A percentile compares a stretch with the other conserved stretches of the same genome.
These are phyloP conservation scores for Papilio demoleus DNA, from an alignment of 2,888 invertebrate species.

Conservation along the genomic window DNA sequence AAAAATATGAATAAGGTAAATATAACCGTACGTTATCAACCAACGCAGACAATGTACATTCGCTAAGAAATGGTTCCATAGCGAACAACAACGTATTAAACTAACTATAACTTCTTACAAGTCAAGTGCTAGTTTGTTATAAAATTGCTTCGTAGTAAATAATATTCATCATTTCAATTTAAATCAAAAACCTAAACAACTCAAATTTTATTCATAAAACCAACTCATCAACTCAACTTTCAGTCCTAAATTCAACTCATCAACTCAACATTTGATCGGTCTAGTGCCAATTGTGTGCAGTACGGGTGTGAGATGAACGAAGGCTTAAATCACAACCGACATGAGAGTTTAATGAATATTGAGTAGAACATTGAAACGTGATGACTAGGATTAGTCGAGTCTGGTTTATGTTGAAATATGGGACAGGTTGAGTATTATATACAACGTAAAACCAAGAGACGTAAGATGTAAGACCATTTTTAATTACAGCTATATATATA, in stretches of 20 bases:
- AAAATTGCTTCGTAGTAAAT: no score
- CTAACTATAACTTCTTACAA: no score
- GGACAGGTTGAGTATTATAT: neutral
- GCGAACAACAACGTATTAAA: no score
- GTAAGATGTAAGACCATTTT: no score
- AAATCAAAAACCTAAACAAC: neutral
- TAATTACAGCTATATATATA: no score
- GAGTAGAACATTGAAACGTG: slow-evolving; percentile 10
- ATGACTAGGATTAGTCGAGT: neutral
- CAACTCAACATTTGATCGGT: slow-evolving; percentile 10
- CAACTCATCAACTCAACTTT: slow-evolving; percentile 3
- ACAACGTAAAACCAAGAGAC: no score
- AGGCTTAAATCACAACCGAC: slow-evolving; percentile 5
- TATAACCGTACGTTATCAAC: no score
- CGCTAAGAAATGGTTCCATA: no score
- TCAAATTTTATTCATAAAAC: slow-evolving; percentile 1
- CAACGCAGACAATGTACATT: no score
- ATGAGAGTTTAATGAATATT: slow-evolving; percentile 23
- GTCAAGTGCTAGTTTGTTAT: no score
- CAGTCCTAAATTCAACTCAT: slow-evolving; percentile 1
- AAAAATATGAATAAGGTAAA: no score
- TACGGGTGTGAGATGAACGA: slow-evolving; percentile 1
- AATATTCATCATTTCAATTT: neutral
- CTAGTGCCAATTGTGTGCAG: slow-evolving; percentile 1
- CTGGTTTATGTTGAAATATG: neutral